These are phyloP conservation scores for Trissoscelio sp. DNA, from an alignment of 2,888 invertebrate genomes.

Conservation along the genomic window DNA sequence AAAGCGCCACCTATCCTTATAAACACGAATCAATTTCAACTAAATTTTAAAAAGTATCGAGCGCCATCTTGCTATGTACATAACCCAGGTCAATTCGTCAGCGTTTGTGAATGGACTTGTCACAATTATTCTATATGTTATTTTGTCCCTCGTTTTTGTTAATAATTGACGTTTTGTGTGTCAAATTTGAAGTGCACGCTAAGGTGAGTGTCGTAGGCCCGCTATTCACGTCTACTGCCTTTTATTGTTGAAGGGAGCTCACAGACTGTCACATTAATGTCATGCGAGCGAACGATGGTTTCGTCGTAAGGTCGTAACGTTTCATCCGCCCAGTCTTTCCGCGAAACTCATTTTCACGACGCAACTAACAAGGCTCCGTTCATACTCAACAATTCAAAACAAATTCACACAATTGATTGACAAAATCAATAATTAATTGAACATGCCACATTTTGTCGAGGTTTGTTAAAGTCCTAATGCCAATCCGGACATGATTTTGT, in stretches of 20 bases:
- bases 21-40: too few species aligned
- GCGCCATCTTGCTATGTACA: too few species aligned
- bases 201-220: conserved; percentile 73
- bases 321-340: conserved; percentile 38
- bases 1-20: too few species aligned
- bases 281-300: conserved; percentile 9
- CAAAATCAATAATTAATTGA: background rate
- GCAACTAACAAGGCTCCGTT: background rate
- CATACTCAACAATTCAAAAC: background rate
- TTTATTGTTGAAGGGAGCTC: background rate
- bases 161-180: conserved; percentile 68
- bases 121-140: conserved; percentile 80
- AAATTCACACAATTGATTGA: background rate
- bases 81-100: conserved; percentile 80
- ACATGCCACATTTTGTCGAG: background rate
- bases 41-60: too few species aligned
- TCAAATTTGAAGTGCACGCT: conserved; percentile 74
- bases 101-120: conserved; percentile 81
- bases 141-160: conserved; percentile 76
- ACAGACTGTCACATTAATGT: conserved; percentile 16
- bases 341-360: conserved; percentile 14
- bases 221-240: background rate
- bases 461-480: background rate
- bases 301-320: conserved; percentile 36
- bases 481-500: background rate